Percentiles rank a stretch among this genome's conserved stretches.
phyloP scores from a whole-genome alignment of 2,113 vertebrate species.

The Xiphophorus couchianus region DNA sequence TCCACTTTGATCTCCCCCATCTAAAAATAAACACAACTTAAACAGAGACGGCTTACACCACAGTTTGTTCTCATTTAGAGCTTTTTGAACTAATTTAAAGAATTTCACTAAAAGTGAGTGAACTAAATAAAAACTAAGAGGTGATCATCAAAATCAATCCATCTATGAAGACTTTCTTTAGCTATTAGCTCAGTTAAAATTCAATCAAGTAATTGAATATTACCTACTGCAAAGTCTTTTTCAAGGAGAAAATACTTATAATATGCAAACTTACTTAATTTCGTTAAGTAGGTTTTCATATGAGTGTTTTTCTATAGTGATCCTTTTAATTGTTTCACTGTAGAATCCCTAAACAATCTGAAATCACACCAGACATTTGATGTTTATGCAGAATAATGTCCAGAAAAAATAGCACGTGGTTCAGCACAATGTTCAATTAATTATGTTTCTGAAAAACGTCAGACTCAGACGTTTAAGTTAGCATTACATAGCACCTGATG shows the following conservation, averaged over 20 bases:
- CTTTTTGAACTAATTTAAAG: constrained; percentile 20
- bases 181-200: background rate
- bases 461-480: too few species aligned
- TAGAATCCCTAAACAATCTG: background rate
- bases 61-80: constrained; percentile 22
- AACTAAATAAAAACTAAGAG: constrained; percentile 4
- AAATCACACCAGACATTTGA: background rate
- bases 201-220: background rate
- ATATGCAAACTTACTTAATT: background rate
- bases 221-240: background rate
- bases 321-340: background rate
- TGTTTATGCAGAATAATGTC: background rate
- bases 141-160: background rate
- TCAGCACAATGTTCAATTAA: too few species aligned
- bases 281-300: too few species aligned
- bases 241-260: background rate
- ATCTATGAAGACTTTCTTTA: background rate
- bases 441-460: too few species aligned
- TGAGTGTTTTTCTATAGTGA: too few species aligned
- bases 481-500: too few species aligned
- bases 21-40: constrained; percentile 53
- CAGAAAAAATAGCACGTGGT: background rate
- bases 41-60: constrained; percentile 34
- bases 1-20: background rate
- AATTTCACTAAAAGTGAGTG: background rate